phyloP scores from a whole-genome alignment of 2,888 invertebrate genomes.

The Hedychridium roseum region DNA sequence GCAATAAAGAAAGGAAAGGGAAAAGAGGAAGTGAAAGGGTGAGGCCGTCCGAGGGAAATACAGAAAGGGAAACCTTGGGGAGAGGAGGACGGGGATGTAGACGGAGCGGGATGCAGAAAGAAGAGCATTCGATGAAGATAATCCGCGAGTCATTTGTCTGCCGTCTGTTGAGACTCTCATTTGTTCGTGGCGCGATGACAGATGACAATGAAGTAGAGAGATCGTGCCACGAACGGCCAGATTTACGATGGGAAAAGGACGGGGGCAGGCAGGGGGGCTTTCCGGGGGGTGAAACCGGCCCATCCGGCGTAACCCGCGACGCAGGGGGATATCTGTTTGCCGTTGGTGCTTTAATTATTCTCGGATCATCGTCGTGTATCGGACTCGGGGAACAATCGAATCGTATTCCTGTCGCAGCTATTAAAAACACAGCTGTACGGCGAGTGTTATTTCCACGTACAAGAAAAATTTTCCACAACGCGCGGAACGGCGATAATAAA shows the following conservation, averaged over 20 bases:
- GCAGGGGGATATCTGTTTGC: slow-evolving; percentile 54
- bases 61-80: slow-evolving; percentile 1
- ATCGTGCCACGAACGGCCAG: slow-evolving; percentile 37
- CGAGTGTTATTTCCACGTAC: neutral
- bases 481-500: too few species aligned
- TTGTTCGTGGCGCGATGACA: slow-evolving; percentile 60
- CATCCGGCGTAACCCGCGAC: slow-evolving; percentile 5
- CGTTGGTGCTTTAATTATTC: slow-evolving; percentile 61
- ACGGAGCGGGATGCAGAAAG: neutral
- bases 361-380: slow-evolving; percentile 61
- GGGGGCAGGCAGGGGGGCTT: slow-evolving; percentile 25
- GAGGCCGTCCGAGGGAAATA: slow-evolving; percentile 4
- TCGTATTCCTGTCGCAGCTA: slow-evolving; percentile 33
- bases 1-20: neutral
- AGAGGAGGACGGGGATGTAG: slow-evolving; percentile 12
- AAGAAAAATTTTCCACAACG: neutral
- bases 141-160: slow-evolving; percentile 60
- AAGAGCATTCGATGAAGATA: slow-evolving; percentile 38
- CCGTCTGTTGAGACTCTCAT: slow-evolving; percentile 57
- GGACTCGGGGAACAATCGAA: slow-evolving; percentile 48
- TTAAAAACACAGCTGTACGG: slow-evolving; percentile 35
- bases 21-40: neutral
- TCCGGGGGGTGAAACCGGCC: slow-evolving; percentile 12
- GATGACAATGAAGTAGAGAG: slow-evolving; percentile 61
- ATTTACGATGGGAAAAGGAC: neutral